A percentile compares a stretch with the other conserved stretches of the same genome.
phyloP scores from a whole-genome alignment of 2,888 invertebrate genomes.

The Polydrusus cervinus region DNA sequence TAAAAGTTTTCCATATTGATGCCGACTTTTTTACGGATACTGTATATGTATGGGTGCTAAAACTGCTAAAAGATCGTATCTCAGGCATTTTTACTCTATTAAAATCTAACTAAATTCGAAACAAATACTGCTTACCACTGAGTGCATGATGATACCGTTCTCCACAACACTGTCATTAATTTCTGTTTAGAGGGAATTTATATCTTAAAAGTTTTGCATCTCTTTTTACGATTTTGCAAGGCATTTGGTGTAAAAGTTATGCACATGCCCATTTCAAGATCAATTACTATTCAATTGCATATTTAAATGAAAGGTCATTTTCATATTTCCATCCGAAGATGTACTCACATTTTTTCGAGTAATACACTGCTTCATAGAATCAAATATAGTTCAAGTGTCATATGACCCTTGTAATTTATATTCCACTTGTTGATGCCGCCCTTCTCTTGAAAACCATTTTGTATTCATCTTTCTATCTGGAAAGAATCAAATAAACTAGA shows the following conservation, averaged over 20 bases:
- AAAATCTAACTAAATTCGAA: background rate
- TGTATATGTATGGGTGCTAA: too few species aligned
- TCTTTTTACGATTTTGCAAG: constrained; percentile 53
- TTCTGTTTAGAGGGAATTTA: constrained; percentile 43
- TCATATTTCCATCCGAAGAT: constrained; percentile 29
- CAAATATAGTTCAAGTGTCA: background rate
- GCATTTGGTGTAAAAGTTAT: constrained; percentile 38
- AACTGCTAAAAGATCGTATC: too few species aligned
- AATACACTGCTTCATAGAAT: constrained; percentile 16
- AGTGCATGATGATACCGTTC: constrained; percentile 44
- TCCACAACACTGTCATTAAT: constrained; percentile 43
- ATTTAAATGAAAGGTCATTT: constrained; percentile 49
- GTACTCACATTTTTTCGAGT: constrained; percentile 6
- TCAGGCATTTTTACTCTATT: too few species aligned
- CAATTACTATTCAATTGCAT: constrained; percentile 52
- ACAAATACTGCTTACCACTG: constrained; percentile 37
- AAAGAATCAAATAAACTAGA: too few species aligned
- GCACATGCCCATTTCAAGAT: constrained; percentile 41
- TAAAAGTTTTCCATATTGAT: too few species aligned
- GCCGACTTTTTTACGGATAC: too few species aligned
- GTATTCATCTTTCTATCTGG: too few species aligned
- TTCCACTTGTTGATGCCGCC: too few species aligned
- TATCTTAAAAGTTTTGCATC: constrained; percentile 42
- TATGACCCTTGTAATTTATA: too few species aligned
- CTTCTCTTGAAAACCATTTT: too few species aligned